Conservation (phyloP, 1,140 invertebrate species). For the Samia ricini region DNA sequence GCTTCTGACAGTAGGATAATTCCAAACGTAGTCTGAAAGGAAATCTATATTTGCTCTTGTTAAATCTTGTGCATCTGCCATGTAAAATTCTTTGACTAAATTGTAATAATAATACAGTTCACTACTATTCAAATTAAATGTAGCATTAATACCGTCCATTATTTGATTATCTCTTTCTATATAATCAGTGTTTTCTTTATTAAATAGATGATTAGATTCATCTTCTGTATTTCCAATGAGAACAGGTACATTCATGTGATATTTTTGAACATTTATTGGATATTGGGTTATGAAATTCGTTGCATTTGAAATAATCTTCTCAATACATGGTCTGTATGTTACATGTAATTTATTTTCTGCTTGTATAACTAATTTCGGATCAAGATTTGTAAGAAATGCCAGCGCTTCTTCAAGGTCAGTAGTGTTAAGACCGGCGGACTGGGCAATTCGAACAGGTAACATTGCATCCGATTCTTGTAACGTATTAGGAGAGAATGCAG, state of each 20-base stretch:
- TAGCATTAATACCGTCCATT: neutral
- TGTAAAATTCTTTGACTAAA: conserved; percentile 29
- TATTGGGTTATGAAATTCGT: neutral
- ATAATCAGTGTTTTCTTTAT: conserved; percentile 9
- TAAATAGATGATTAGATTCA: neutral
- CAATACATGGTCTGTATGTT: neutral
- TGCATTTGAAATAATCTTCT: neutral
- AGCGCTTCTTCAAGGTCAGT: neutral
- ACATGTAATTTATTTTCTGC: neutral
- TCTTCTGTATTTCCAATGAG: neutral
- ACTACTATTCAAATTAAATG: neutral
- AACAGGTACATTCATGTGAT: neutral
- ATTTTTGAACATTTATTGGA: neutral
- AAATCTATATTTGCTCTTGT: conserved; percentile 7
- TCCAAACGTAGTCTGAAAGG: neutral
- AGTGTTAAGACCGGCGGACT: neutral
- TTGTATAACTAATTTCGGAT: neutral
- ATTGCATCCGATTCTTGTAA: neutral
- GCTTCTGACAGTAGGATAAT: neutral
- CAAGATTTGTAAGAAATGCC: neutral
- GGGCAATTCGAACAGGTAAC: neutral
- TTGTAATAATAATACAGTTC: conserved; percentile 14
- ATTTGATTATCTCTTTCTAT: neutral
- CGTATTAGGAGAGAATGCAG: neutral
- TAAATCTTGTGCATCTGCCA: conserved; percentile 22